Conservation (phyloP, 1,140 invertebrate genomes). For the Aphidius ervi region DNA sequence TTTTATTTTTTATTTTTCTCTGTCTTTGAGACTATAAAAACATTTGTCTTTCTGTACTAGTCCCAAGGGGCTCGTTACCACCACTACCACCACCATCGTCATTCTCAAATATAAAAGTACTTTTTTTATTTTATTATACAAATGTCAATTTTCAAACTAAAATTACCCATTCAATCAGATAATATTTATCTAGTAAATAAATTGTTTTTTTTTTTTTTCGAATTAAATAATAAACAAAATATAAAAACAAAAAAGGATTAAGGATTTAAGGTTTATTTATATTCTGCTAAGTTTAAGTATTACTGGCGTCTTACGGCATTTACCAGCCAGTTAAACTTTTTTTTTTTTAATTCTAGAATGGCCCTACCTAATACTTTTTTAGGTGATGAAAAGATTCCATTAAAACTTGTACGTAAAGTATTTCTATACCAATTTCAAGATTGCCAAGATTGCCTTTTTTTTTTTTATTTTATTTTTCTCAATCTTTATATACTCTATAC, state of each 20-base stretch:
- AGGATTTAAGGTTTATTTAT: constrained; percentile 56
- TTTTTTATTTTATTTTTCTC: constrained; percentile 4
- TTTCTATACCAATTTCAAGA: constrained; percentile 4
- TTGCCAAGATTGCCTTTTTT: constrained; percentile 21
- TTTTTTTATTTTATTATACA: no score
- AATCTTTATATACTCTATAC: not conserved
- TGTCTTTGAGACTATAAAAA: constrained; percentile 28
- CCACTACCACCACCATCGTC: no score
- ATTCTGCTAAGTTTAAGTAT: constrained; percentile 51
- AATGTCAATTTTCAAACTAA: no score
- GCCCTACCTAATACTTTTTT: no score
- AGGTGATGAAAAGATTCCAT: no score
- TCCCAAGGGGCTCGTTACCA: constrained; percentile 24
- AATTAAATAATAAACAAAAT: constrained; percentile 5
- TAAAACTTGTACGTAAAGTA: no score
- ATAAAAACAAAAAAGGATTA: constrained; percentile 29
- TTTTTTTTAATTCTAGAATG: constrained; percentile 19
- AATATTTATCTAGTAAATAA: constrained; percentile 14
- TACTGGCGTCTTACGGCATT: constrained; percentile 49
- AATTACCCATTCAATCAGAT: not conserved
- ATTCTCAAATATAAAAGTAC: no score
- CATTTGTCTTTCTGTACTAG: constrained; percentile 29
- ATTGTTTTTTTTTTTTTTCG: not conserved
- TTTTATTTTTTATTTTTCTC: constrained; percentile 1
- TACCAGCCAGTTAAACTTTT: constrained; percentile 45